Evolutionary conservation across 2,113 vertebrate species (phyloP), one percentile per base, ranked within the genome.

Genomic region (Nymphicus hollandicus): DNA sequence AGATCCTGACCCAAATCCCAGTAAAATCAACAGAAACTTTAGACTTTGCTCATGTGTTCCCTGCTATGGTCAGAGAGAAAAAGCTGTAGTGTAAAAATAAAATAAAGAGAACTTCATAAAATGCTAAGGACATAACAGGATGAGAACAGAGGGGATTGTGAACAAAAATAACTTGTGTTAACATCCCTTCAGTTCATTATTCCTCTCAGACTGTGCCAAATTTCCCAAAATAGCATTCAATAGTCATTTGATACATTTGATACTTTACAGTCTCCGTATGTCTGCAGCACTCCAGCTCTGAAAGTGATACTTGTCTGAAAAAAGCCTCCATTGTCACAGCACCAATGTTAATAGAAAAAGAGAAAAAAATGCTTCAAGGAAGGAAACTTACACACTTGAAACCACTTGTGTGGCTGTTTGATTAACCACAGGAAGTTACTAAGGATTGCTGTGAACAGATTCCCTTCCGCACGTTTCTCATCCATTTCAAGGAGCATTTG

Each of bases 71-170:
- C 25, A 46, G 80, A 37, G 10, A 95, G 47, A 76, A 94, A 6
- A 87, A 55, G 53, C 13, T 81, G 61, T 73, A 61, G 17, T 44
- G 60, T 56, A 89, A 96, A 95, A 95, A 80, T 37, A 88, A 96
- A 97, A 88, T 27, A 70, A 83, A 97, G 96, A 95, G 8, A 89
- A 92, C n/a, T 70, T 83, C 0, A 43, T 78, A 88, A 93, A 84
- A 72, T 47, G 8, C 31, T 91, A 50, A 18, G n/a, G 24, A 90
- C 52, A 24, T 4, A 60, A 69, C 2, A 74, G 46, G 29, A 55
- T 81, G 53, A 70, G 56, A 92, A 79, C 43, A 56, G 31, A 86
- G 39, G 10, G 61, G 31, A 91, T 88, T 91, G 93, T 5, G 11
- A 82, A 88, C 61, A 91, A 85, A 82, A 94, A 17, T 24, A 86